Evolutionary conservation across 2,113 vertebrate species (phyloP).

Genomic region (human): GRCh38 chr7:46184001-46184500

Average conservation of each 20-base stretch:
- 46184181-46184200: not conserved
- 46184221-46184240: not conserved
- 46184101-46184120: not conserved
- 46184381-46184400: not conserved
- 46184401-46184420: not conserved
- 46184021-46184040: not conserved
- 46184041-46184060: not conserved
- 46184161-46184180: not conserved
- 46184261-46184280: not conserved
- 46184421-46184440: not conserved
- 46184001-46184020: not conserved
- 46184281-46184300: not conserved
- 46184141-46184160: rapidly evolving
- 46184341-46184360: not conserved
- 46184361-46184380: not conserved
- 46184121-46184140: not conserved
- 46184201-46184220: rapidly evolving
- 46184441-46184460: not conserved
- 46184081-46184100: not conserved
- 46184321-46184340: not conserved
- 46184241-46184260: not conserved
- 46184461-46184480: not conserved
- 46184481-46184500: not conserved
- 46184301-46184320: not conserved
- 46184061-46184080: not conserved